Base-by-base conservation (phyloP, 2,888 invertebrate species). In the Xanthostigma xanthostigma region DNA sequence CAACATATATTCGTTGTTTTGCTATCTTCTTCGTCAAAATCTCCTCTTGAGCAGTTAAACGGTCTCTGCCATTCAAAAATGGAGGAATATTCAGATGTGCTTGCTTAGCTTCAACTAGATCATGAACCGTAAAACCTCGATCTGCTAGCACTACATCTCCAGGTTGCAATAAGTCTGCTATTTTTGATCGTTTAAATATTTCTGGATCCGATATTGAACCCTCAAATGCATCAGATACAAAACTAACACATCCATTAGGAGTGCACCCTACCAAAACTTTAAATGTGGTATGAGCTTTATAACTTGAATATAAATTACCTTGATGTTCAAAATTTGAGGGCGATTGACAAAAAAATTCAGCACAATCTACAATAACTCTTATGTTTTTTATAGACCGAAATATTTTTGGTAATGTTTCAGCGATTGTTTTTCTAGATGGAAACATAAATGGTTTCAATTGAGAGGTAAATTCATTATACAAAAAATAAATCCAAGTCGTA, bases 141-240 rank as follows among this genome's bases (percentile, higher is more conserved):
- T 57, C 56, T 37, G 54, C 56, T 12, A 57, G 39, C 41, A 57
- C 53, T 45, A 57, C 46, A 52, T 57, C 57, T 33, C 51, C 54
- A 38, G 51, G 47, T 46, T 53, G 43, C 39, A 57, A 49, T 33
- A 50, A 49, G 11, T 56, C 51, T 1, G 44, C 12, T 27, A 56
- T 37, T 46, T 54, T 53, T 0, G 49, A 50, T 47, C 49, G 41
- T 33, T 44, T 45, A 33, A 54, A 45, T 33, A 56, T 45, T 49
- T 53, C 50, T 35, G 40, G 44, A 48, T 56, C 55, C 8, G 54
- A 55, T 36, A 58, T 56, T 13, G 49, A 49, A 41, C 55, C 56
- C 45, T 55, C 56, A 41, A 49, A 58, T 41, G 48, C 50, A 46
- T 58, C 55, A 45, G 51, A 51, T 44, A 56, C 54, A 53, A 58